Evolutionary conservation across 2,797 vertebrate species (phyloP).

Genomic region (Falco cherrug): DNA sequence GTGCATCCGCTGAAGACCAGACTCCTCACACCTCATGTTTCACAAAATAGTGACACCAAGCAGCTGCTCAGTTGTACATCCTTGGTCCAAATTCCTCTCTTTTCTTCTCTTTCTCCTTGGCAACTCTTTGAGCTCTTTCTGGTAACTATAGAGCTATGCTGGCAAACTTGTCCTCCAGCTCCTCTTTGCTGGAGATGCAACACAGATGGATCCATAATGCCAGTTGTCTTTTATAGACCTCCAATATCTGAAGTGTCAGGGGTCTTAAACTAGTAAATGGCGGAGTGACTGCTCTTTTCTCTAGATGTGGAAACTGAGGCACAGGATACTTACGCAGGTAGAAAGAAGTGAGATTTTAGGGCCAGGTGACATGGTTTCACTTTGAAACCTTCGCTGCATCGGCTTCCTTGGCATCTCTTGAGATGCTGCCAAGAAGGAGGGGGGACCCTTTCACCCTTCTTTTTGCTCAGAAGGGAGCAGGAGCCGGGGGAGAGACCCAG

Average conservation of each 20-base stretch:
- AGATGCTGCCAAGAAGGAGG: background rate
- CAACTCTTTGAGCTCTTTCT: background rate
- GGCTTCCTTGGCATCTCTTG: background rate
- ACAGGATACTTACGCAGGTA: background rate
- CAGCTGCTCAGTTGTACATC: background rate
- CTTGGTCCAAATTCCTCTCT: background rate
- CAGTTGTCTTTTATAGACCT: background rate
- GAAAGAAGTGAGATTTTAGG: background rate
- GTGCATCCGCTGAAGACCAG: background rate
- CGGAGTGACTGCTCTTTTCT: background rate
- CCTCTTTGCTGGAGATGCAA: background rate
- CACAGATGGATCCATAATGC: background rate
- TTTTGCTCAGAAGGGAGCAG: background rate
- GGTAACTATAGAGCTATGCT: background rate
- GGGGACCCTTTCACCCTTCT: background rate
- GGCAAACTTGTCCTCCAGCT: background rate
- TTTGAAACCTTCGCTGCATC: background rate
- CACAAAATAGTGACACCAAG: background rate
- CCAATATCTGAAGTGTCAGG: background rate
- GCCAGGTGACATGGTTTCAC: background rate
- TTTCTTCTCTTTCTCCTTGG: background rate
- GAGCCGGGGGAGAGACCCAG: background rate
- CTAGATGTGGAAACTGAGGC: background rate
- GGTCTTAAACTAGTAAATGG: background rate
- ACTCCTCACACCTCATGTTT: rapidly evolving